Conservation (phyloP, 1,140 invertebrate species). For the Arion vulgaris region DNA sequence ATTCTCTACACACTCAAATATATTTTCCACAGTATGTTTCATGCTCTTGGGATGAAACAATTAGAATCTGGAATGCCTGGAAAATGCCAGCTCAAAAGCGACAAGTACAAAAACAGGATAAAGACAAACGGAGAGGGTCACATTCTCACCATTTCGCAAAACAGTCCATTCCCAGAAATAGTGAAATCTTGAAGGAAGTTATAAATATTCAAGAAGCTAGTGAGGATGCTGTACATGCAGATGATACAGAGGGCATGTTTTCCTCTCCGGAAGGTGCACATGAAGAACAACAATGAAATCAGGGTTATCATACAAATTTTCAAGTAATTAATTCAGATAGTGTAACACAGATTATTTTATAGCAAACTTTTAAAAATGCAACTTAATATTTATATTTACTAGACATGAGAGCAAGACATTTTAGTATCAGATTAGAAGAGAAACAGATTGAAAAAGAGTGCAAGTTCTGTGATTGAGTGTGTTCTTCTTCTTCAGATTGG, state of each 20-base stretch:
- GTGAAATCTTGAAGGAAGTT: background rate
- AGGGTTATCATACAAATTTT: no score
- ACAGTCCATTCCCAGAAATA: background rate
- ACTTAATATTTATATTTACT: no score
- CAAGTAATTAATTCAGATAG: no score
- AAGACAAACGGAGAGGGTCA: background rate
- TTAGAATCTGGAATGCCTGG: constrained; percentile 72
- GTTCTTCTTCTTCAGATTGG: no score
- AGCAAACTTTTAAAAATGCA: no score
- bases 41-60: constrained; percentile 71
- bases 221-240: background rate
- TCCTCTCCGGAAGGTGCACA: background rate
- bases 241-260: background rate
- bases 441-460: no score
- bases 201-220: background rate
- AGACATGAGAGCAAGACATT: no score
- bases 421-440: no score
- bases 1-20: background rate
- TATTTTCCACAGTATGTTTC: constrained; percentile 67
- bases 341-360: no score
- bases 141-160: background rate
- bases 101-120: background rate
- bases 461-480: no score
- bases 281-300: background rate
- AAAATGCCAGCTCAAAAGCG: constrained; percentile 59